These are phyloP conservation scores for Podocnemis expansa DNA, from an alignment of 2,113 vertebrate genomes.

Conservation along the genomic window DNA sequence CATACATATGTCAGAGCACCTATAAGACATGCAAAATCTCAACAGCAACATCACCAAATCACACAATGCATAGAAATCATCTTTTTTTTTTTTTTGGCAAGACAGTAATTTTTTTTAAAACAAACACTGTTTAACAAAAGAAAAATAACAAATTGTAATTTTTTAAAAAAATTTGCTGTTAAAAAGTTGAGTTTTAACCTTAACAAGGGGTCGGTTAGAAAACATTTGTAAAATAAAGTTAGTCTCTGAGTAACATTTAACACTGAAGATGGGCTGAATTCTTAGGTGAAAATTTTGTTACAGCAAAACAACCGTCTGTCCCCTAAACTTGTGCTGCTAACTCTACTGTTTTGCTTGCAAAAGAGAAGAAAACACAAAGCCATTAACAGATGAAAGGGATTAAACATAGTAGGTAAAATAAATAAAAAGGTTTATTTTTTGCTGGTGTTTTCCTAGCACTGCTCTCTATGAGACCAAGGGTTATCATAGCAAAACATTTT, in stretches of 20 bases:
- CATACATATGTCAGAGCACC: slow-evolving; percentile 48
- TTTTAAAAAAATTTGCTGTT: slow-evolving; percentile 59
- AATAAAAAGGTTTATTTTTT: slow-evolving; percentile 45
- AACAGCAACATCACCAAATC: slow-evolving; percentile 65
- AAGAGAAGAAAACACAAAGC: slow-evolving; percentile 59
- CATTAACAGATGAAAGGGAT: slow-evolving; percentile 62
- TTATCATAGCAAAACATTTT: slow-evolving; percentile 60
- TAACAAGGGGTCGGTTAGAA: slow-evolving; percentile 18
- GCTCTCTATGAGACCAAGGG: slow-evolving; percentile 43
- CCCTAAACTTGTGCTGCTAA: slow-evolving; percentile 17
- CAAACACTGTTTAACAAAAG: slow-evolving; percentile 65
- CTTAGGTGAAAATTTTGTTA: slow-evolving; percentile 48
- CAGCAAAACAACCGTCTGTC: background rate
- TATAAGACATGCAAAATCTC: slow-evolving; percentile 75
- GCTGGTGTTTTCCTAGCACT: slow-evolving; percentile 47
- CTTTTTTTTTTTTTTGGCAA: slow-evolving; percentile 67
- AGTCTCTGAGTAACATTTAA: slow-evolving; percentile 41
- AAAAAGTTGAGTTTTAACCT: slow-evolving; percentile 53
- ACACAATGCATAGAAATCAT: slow-evolving; percentile 77
- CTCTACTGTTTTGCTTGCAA: slow-evolving; percentile 54
- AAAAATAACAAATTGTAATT: background rate
- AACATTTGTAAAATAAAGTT: slow-evolving; percentile 47
- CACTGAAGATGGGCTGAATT: slow-evolving; percentile 38
- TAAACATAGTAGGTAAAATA: slow-evolving; percentile 53
- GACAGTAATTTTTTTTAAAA: slow-evolving; percentile 45